phyloP scores from a whole-genome alignment of 2,888 invertebrate genomes.

The Seira ritae region DNA sequence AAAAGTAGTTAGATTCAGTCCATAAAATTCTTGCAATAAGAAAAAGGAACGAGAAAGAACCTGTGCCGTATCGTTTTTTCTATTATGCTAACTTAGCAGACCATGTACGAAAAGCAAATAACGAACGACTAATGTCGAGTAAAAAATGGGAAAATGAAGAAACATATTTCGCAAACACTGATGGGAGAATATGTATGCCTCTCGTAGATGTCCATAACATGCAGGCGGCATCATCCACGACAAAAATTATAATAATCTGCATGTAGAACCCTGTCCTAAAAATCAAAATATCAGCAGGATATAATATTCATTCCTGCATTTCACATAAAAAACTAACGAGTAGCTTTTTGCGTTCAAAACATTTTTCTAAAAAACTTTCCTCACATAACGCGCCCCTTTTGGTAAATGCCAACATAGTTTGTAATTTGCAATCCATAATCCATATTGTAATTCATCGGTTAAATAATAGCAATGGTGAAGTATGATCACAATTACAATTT shows the following conservation, averaged over 20 bases:
- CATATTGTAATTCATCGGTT: too few relatives aligned
- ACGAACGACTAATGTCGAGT: conserved; percentile 34
- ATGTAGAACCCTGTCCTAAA: background rate
- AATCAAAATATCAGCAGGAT: background rate
- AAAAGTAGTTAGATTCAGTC: conserved; percentile 43
- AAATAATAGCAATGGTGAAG: background rate
- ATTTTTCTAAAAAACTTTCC: too few relatives aligned
- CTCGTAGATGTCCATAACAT: background rate
- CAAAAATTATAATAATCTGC: conserved; percentile 20
- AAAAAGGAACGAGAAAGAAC: background rate
- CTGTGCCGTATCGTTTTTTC: conserved; percentile 43
- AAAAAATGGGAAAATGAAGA: background rate
- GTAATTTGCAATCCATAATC: background rate
- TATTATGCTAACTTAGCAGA: conserved; percentile 41
- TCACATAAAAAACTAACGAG: background rate
- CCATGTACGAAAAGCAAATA: conserved; percentile 32
- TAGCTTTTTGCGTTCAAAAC: background rate
- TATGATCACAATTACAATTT: background rate
- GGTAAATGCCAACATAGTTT: background rate
- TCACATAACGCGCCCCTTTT: too few relatives aligned
- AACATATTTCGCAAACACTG: conserved; percentile 14
- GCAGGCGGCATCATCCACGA: conserved; percentile 16
- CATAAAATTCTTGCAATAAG: conserved; percentile 46
- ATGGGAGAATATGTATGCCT: too few relatives aligned
- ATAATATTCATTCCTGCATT: conserved; percentile 13